phyloP scores from a whole-genome alignment of 2,888 invertebrate species.

The Apamea anceps region DNA sequence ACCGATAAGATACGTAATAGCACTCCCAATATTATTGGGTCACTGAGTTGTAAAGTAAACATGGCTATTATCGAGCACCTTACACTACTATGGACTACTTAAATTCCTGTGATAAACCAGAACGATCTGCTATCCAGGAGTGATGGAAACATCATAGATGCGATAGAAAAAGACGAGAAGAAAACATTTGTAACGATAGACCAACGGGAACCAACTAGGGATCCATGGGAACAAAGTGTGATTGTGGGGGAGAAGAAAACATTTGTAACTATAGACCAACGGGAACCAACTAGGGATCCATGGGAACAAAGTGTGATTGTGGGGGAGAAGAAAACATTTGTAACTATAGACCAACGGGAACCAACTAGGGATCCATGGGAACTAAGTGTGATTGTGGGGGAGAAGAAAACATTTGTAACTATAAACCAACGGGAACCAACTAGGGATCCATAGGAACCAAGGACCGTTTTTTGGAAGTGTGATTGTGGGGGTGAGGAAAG shows the following conservation, averaged over 20 bases:
- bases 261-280: neutral
- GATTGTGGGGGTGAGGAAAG: neutral
- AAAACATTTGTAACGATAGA: neutral
- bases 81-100: neutral
- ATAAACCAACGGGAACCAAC: no score
- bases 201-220: no score
- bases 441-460: neutral
- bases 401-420: neutral
- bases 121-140: neutral
- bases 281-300: no score
- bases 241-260: neutral
- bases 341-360: no score
- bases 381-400: neutral
- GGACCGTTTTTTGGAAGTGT: neutral
- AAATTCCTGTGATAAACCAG: neutral
- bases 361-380: no score
- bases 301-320: neutral
- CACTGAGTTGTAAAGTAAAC: constrained; percentile 30
- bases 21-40: constrained; percentile 54
- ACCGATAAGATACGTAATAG: constrained; percentile 52
- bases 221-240: neutral
- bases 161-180: neutral
- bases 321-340: neutral
- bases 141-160: neutral
- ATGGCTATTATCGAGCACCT: neutral